These are phyloP conservation scores for Machimus rusticus DNA, from an alignment of 2,888 invertebrate genomes.

Conservation along the genomic window DNA sequence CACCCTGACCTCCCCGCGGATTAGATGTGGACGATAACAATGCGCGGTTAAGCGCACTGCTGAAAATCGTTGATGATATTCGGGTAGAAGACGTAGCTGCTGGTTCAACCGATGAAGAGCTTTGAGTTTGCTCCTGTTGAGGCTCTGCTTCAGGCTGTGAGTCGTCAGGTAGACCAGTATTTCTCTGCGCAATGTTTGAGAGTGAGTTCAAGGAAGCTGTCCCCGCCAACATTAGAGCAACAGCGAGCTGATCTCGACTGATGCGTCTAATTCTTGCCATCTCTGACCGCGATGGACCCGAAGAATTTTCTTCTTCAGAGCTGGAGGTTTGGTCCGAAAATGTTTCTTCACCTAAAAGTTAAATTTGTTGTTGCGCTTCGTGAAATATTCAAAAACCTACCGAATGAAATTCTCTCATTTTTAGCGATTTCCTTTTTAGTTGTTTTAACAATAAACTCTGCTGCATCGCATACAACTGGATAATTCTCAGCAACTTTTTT, in stretches of 20 bases:
- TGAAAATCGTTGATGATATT: conserved; percentile 82
- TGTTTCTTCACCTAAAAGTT: conserved; percentile 55
- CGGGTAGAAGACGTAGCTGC: conserved; percentile 19
- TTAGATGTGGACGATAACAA: conserved; percentile 59
- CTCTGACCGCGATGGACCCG: conserved; percentile 53
- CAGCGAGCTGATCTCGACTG: conserved; percentile 59
- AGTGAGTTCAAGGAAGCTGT: conserved; percentile 59
- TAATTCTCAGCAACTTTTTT: conserved; percentile 71
- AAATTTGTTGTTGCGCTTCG: not conserved
- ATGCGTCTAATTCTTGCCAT: conserved; percentile 59
- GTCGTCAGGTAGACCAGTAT: conserved; percentile 51
- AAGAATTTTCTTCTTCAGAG: conserved; percentile 61
- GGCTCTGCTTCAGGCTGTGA: not conserved
- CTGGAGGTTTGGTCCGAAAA: conserved; percentile 60
- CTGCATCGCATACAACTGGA: conserved; percentile 74
- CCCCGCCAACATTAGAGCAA: conserved; percentile 58
- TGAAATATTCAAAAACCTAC: conserved; percentile 18
- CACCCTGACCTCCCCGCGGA: not conserved
- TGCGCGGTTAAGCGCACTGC: conserved; percentile 78
- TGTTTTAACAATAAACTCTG: conserved; percentile 62
- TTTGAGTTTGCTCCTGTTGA: not conserved
- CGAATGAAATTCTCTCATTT: conserved; percentile 49
- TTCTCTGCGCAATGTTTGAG: conserved; percentile 60
- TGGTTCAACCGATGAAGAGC: not conserved
- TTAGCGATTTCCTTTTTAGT: conserved; percentile 60